A percentile compares a stretch with the other conserved stretches of the same genome.
Conservation (phyloP, 1,140 invertebrate genomes). For the Caenorhabditis elegans region DNA sequence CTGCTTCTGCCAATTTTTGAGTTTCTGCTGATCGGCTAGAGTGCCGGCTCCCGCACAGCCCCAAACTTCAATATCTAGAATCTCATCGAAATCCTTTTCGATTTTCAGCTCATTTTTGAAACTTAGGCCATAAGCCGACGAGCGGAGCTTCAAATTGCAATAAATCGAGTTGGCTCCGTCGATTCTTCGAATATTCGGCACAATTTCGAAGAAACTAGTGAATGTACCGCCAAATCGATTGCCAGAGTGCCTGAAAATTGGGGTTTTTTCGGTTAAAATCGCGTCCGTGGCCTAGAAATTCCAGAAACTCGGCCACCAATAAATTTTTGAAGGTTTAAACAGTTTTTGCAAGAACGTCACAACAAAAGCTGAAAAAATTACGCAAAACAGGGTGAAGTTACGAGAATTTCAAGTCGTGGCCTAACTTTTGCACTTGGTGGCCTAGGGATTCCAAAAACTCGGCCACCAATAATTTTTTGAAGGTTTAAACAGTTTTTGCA, state of each 20-base stretch:
- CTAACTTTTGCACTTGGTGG: too few species aligned
- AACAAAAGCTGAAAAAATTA: too few species aligned
- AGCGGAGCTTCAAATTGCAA: slow-evolving; percentile 46
- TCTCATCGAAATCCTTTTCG: slow-evolving; percentile 42
- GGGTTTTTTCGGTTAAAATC: too few species aligned
- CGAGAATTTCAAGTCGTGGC: too few species aligned
- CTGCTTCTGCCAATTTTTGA: slow-evolving; percentile 53
- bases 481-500: neutral
- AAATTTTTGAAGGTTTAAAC: neutral
- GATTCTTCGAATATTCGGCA: slow-evolving; percentile 4
- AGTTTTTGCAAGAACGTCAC: too few species aligned
- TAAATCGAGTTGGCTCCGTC: slow-evolving; percentile 32
- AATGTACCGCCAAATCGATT: slow-evolving; percentile 39
- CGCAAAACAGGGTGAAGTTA: too few species aligned
- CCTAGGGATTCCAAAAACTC: too few species aligned
- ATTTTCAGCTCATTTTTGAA: slow-evolving; percentile 43
- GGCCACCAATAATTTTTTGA: neutral
- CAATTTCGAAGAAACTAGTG: slow-evolving; percentile 32
- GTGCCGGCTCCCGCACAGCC: slow-evolving; percentile 43
- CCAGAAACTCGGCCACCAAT: too few species aligned
- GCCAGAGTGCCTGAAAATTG: slow-evolving; percentile 44
- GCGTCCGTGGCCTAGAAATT: too few species aligned
- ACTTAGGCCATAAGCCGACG: slow-evolving; percentile 23
- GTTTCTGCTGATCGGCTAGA: slow-evolving; percentile 55
- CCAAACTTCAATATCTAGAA: slow-evolving; percentile 49